Evolutionary conservation across 2,797 vertebrate genomes (phyloP).

Genomic region (Megalops cyprinoides): DNA sequence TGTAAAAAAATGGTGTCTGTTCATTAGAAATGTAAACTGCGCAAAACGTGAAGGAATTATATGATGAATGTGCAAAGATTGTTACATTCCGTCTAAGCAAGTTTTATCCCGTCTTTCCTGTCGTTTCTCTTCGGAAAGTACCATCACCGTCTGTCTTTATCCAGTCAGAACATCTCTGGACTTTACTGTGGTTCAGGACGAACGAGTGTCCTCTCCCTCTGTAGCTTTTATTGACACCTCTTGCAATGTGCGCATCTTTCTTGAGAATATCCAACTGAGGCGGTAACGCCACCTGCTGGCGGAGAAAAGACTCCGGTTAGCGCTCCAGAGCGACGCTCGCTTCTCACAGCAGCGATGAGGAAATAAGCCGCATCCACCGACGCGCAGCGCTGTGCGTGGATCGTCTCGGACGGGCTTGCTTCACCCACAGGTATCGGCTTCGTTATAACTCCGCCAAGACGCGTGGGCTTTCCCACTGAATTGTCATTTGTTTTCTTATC

Average conservation of each 20-base stretch:
- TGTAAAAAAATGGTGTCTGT: not conserved
- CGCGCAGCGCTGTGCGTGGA: slow-evolving; percentile 35
- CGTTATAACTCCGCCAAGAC: slow-evolving; percentile 41
- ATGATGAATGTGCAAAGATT: too few species aligned
- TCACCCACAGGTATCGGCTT: slow-evolving; percentile 59
- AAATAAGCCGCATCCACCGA: slow-evolving; percentile 45
- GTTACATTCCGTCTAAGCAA: too few species aligned
- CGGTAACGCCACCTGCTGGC: slow-evolving; percentile 63
- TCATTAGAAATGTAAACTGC: not conserved
- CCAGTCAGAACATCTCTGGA: too few species aligned
- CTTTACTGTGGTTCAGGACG: too few species aligned
- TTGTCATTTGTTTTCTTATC: not conserved
- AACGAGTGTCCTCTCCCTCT: not conserved
- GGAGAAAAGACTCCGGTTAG: slow-evolving; percentile 21
- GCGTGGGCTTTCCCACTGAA: not conserved
- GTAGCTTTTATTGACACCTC: not conserved
- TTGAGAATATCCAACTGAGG: not conserved
- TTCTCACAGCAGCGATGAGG: slow-evolving; percentile 31
- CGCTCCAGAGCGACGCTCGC: slow-evolving; percentile 29
- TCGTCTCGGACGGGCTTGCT: slow-evolving; percentile 37
- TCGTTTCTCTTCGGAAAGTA: too few species aligned
- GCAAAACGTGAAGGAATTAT: too few species aligned
- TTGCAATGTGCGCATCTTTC: not conserved
- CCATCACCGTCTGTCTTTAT: too few species aligned
- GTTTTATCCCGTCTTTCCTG: too few species aligned